These are phyloP conservation scores for Melanotaenia duboulayi DNA, from an alignment of 2,113 vertebrate species.

Conservation along the genomic window DNA sequence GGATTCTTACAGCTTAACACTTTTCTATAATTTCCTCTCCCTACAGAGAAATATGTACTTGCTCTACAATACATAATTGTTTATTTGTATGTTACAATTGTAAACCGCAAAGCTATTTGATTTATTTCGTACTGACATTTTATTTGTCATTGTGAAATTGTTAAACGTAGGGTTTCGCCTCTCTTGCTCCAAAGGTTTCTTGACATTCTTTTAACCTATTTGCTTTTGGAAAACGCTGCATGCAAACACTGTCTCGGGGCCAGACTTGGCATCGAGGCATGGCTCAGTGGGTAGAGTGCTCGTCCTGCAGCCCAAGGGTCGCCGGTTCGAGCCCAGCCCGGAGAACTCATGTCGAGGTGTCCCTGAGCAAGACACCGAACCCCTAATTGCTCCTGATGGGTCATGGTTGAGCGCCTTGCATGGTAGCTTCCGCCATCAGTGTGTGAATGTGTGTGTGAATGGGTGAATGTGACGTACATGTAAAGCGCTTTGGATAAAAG, in stretches of 20 bases:
- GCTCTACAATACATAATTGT: not conserved
- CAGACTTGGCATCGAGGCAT: too few species aligned
- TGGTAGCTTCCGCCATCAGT: too few species aligned
- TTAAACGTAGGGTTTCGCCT: not conserved
- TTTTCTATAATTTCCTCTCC: not conserved
- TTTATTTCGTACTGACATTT: not conserved
- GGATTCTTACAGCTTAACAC: not conserved
- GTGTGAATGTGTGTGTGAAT: too few species aligned
- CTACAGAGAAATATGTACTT: not conserved
- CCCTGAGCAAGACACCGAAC: too few species aligned
- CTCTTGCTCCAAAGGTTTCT: not conserved
- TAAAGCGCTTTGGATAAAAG: too few species aligned
- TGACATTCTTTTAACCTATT: not conserved
- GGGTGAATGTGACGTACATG: too few species aligned
- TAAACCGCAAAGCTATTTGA: not conserved
- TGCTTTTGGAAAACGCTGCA: slow-evolving; percentile 4
- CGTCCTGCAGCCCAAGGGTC: too few species aligned
- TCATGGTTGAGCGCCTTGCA: too few species aligned
- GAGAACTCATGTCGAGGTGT: too few species aligned
- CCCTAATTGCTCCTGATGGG: too few species aligned
- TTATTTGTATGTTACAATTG: not conserved
- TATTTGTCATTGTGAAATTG: slow-evolving; percentile 8
- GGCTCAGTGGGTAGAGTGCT: too few species aligned
- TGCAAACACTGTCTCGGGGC: not conserved
- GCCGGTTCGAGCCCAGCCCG: too few species aligned